phyloP scores from a whole-genome alignment of 2,888 invertebrate species.

The Chirona hameri region DNA sequence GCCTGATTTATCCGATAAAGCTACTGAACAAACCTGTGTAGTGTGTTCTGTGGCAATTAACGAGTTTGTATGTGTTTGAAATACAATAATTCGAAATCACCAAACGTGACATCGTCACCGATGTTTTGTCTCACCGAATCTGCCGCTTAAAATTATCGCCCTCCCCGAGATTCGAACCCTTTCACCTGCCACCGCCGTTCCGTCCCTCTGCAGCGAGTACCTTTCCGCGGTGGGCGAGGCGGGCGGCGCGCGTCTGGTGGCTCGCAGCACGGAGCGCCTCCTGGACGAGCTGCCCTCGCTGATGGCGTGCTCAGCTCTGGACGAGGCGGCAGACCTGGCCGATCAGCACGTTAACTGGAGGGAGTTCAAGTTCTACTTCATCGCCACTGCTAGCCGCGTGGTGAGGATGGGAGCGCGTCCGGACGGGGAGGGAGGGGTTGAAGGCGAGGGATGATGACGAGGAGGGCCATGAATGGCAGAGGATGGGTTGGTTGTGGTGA shows the following conservation, averaged over 20 bases:
- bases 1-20: no score
- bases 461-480: neutral
- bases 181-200: neutral
- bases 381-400: conserved; percentile 3
- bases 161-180: neutral
- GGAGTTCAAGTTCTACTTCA: conserved; percentile 27
- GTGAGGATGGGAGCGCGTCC: neutral
- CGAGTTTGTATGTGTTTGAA: no score
- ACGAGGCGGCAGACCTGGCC: neutral
- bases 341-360: neutral
- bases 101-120: no score
- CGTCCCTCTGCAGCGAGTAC: neutral
- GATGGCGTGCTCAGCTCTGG: neutral
- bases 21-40: no score
- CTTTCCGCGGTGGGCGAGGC: neutral
- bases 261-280: neutral
- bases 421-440: neutral
- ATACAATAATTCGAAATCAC: no score
- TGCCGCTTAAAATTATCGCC: neutral
- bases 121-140: no score
- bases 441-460: neutral
- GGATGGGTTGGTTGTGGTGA: no score
- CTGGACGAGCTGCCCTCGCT: conserved; percentile 13
- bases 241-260: conserved; percentile 1
- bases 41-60: no score